Evolutionary conservation across 2,888 invertebrate species (phyloP), one percentile per base, ranked within the genome.

Genomic region (Tridacna crocea): DNA sequence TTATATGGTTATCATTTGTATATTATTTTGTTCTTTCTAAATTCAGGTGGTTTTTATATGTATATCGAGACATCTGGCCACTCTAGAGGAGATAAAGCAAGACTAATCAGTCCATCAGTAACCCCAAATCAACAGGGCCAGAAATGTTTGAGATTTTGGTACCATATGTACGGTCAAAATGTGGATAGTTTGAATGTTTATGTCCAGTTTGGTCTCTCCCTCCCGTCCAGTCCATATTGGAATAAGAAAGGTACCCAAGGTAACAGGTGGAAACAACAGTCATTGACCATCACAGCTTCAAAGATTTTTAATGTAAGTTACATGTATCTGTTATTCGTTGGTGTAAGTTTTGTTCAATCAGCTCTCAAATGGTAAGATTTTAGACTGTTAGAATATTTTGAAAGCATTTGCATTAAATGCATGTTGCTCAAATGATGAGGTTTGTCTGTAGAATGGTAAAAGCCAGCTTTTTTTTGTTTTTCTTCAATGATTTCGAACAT

Each of bases 61-160:
- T 93, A 91, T 83, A 91, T 91, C 48, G 93, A 93, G 80, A 90
- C 92, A 3, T 89, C 91, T n/a, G 83, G 74, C 12, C 74, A 72
- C 17, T 72, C 46, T 0, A 8, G 10, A 15, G 90, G 91, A 11
- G 75, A 88, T 80, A 91, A 87, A 73, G 92, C 93, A 11, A 87
- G 91, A 22, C 77, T 93, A 19, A 83, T 90, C 80, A 92, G 93
- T 74, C 92, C 91, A 10, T 75, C 84, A 46, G 81, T 92, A 3
- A 22, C 72, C 12, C 47, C 82, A 0, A 83, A 80, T 0, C 79
- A 83, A 13, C 55, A 61, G 15, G 88, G 88, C n/a, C 82, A 84
- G 19, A 89, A 84, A 72, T 92, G 92, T 83, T 68, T 92, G n/a
- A 88, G 87, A 0, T 91, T 92, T 88, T 92, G 91, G 91, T 92